A percentile compares a stretch with the other conserved stretches of the same genome.
Evolutionary conservation across 2,888 invertebrate genomes (phyloP).

Genomic region (Yponomeuta malinellus): DNA sequence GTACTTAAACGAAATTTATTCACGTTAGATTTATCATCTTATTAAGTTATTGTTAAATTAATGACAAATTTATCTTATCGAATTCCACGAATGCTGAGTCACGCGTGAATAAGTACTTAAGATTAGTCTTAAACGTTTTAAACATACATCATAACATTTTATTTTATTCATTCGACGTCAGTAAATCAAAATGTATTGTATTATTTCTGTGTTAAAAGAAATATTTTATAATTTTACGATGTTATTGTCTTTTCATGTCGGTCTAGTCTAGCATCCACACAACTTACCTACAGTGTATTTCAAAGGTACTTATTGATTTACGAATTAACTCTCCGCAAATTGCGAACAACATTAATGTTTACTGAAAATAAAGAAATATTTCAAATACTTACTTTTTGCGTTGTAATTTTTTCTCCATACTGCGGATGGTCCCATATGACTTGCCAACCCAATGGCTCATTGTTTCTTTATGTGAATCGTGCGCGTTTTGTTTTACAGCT

Average conservation of each 20-base stretch:
- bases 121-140: neutral
- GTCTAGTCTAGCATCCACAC: no score
- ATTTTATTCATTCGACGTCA: neutral
- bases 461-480: constrained; percentile 6
- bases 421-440: neutral
- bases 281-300: no score
- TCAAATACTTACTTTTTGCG: neutral
- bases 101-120: neutral
- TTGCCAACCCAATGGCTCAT: neutral
- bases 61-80: constrained; percentile 12
- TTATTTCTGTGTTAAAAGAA: no score
- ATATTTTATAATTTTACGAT: no score
- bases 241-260: no score
- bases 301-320: no score
- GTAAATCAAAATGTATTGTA: no score
- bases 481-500: constrained; percentile 33
- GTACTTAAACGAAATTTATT: no score
- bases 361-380: neutral
- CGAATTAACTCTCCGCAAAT: neutral
- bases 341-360: neutral
- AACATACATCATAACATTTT: neutral
- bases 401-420: neutral
- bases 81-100: neutral
- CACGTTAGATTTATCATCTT: neutral
- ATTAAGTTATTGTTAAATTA: neutral